Base-by-base conservation (phyloP, 2,113 vertebrate genomes). In the Cettia cetti region DNA sequence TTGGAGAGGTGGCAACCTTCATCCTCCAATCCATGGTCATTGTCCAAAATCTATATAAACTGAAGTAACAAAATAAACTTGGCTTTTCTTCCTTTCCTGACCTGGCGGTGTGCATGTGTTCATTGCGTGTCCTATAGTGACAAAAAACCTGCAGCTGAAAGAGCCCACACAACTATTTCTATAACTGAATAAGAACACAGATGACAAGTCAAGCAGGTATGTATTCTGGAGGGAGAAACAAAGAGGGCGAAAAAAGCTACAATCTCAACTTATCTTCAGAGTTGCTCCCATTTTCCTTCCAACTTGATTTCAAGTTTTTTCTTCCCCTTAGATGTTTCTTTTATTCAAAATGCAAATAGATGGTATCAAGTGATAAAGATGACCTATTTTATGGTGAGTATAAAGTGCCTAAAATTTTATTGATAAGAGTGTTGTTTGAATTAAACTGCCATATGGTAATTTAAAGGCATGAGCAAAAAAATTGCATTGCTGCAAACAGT, bases 161-260 rank as follows among this genome's bases (percentile, higher is more conserved):
- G 72, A 47, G 1, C 6, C 6, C 3, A 19, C 18, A n/a, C 2
- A 59, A 7, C 6, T 70, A 35, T n/a, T 54, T 12, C 9, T 71
- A 10, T 28, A 80, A 42, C 45, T 72, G 13, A 82, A 59, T 66
- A 79, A 82, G 11, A 23, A 53, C 24, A 76, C 9, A 50, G 39
- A 86, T 80, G 28, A 9, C 7, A 60, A 83, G 30, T 31, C 24
- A 71, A 82, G 75, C 1, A 47, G 4, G 9, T 64, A 30, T 44
- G 13, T 39, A 30, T 52, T 59, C 26, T 9, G 4, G 4, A 20
- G 4, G 17, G 4, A 10, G 10, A 3, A 18, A 33, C 7, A 52
- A 13, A 18, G 9, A 11, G 2, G 12, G 19, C 0, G 1, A 3
- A 18, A 42, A 26, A 40, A 0, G 1, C 9, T 61, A 56, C 28